These are phyloP conservation scores for Gymnothorax javanicus DNA, from an alignment of 2,797 vertebrate species.

Conservation along the genomic window DNA sequence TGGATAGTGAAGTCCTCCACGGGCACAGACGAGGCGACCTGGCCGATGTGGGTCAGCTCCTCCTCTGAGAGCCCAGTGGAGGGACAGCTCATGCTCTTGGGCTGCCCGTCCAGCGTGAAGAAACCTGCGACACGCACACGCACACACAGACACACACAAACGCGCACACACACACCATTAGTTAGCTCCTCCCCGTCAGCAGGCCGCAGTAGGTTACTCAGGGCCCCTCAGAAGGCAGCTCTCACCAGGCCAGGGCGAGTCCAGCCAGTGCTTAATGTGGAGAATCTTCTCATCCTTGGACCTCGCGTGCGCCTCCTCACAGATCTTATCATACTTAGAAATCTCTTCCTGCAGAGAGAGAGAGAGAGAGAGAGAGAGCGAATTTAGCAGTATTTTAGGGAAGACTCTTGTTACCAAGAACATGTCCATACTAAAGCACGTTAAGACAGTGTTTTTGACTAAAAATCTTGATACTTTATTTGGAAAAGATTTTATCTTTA, in stretches of 20 bases:
- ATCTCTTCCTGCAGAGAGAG: slow-evolving; percentile 82
- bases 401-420: background rate
- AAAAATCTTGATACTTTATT: too few relatives aligned
- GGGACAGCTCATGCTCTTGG: slow-evolving; percentile 83
- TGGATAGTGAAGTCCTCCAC: slow-evolving; percentile 89
- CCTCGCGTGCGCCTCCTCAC: slow-evolving; percentile 84
- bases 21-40: slow-evolving; percentile 84
- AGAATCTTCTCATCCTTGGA: slow-evolving; percentile 90
- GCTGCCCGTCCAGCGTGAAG: slow-evolving; percentile 87
- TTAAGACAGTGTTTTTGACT: too few relatives aligned
- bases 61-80: slow-evolving; percentile 83
- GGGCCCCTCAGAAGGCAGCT: background rate
- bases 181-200: background rate
- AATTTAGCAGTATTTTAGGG: too few relatives aligned
- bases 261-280: slow-evolving; percentile 87
- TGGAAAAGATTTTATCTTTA: too few relatives aligned
- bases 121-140: slow-evolving; percentile 70
- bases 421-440: background rate
- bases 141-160: background rate
- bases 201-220: background rate
- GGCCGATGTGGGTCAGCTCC: slow-evolving; percentile 79
- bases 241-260: slow-evolving; percentile 87
- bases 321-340: slow-evolving; percentile 90
- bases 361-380: background rate
- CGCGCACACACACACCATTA: background rate